phyloP scores from a whole-genome alignment of 2,797 vertebrate species.

The Cirrhinus molitorella region DNA sequence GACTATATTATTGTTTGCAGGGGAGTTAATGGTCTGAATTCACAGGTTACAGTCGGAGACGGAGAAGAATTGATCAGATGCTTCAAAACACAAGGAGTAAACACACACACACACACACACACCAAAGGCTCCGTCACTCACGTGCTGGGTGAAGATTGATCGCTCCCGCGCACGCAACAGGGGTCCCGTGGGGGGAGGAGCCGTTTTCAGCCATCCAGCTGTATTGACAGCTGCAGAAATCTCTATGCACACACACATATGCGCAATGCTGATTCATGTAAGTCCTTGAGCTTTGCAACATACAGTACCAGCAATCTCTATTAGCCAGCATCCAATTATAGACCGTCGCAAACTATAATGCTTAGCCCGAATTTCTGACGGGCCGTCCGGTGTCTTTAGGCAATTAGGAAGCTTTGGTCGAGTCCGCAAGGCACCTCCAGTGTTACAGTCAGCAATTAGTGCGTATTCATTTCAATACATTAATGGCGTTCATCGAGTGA shows the following conservation, averaged over 20 bases:
- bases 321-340: slow-evolving; percentile 50
- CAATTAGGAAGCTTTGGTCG: slow-evolving; percentile 58
- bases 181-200: neutral
- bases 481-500: slow-evolving; percentile 75
- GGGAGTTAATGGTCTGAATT: slow-evolving; percentile 47
- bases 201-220: slow-evolving; percentile 31
- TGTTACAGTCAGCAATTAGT: slow-evolving; percentile 71
- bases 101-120: slow-evolving; percentile 30
- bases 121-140: slow-evolving; percentile 37
- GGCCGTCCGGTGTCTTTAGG: slow-evolving; percentile 33
- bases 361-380: slow-evolving; percentile 50
- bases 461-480: slow-evolving; percentile 71
- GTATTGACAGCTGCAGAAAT: slow-evolving; percentile 50
- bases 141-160: slow-evolving; percentile 39
- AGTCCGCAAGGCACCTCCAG: slow-evolving; percentile 49
- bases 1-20: slow-evolving; percentile 30
- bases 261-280: slow-evolving; percentile 49
- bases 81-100: slow-evolving; percentile 38
- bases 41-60: slow-evolving; percentile 38
- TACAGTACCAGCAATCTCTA: slow-evolving; percentile 7
- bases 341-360: slow-evolving; percentile 44
- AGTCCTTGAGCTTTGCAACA: slow-evolving; percentile 55
- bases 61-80: slow-evolving; percentile 41
- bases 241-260: slow-evolving; percentile 38
- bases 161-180: slow-evolving; percentile 8